Evolutionary conservation across 2,113 vertebrate genomes (phyloP), one percentile per base, ranked within the genome.

Genomic region (Myotis yumanensis): DNA sequence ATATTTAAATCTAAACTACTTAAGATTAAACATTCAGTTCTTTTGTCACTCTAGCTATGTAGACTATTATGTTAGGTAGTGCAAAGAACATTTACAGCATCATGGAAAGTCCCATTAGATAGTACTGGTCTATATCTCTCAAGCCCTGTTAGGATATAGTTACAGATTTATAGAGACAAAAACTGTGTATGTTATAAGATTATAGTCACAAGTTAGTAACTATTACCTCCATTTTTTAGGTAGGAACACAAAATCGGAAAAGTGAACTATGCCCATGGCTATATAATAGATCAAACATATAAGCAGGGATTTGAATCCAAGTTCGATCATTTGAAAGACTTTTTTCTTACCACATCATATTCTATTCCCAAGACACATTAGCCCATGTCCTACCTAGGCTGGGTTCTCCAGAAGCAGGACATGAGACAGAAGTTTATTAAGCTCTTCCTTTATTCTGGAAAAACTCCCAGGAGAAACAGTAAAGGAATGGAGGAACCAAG

Each of bases 1-100:
- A 64, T 72, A 84, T 43, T 79, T 76, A 88, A 73, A 77, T 85
- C 59, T 83, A 93, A 82, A 94, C 30, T 66, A 92, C 28, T 76
- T 69, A 76, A 77, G 46, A 72, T 85, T 80, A 90, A 91, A 40
- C 37, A 72, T 86, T 91, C 30, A 52, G 14, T 54, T 86, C 17
- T 76, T 80, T 95, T n/a, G 54, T 86, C 11, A 91, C 37, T 83
- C 22, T 22, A 94, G 25, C 62, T 40, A 89, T 16, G 82, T 35
- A 48, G 40, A 54, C 28, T 35, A 43, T 20, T 23, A 2, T 11
- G 37, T 4, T 40, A 30, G 18, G 71, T 15, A 82, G 12, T 14
- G 1, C 10, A 73, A 7, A 95, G 23, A 75, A 84, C 57, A 52
- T 23, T 35, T 15, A 11, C 35, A 37, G 48, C 20, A 37, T 69